Evolutionary conservation across 2,888 invertebrate species (phyloP).

Genomic region (Nemurella pictetii): DNA sequence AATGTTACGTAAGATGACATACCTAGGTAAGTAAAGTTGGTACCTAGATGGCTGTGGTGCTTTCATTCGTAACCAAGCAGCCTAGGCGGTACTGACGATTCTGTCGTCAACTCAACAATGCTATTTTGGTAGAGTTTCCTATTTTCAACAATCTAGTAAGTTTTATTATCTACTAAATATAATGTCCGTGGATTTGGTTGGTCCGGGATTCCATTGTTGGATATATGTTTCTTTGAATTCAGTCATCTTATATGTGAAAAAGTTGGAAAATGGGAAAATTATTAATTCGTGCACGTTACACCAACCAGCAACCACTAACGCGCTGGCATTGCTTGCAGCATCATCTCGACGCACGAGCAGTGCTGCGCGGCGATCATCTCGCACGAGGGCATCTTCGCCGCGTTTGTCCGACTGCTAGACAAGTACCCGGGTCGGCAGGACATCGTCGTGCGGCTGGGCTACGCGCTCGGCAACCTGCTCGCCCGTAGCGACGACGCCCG

Average conservation of each 20-base stretch:
- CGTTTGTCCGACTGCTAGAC: slow-evolving; percentile 64
- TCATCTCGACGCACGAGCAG: slow-evolving; percentile 73
- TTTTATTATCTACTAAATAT: no score
- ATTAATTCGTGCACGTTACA: not conserved
- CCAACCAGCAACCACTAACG: not conserved
- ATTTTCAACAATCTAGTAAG: no score
- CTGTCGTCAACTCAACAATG: no score
- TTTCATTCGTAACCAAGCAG: no score
- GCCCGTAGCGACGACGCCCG: slow-evolving; percentile 75
- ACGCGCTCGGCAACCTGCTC: slow-evolving; percentile 83
- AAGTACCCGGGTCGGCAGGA: slow-evolving; percentile 71
- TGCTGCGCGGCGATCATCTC: slow-evolving; percentile 72
- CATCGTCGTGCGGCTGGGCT: slow-evolving; percentile 75
- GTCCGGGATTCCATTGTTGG: no score
- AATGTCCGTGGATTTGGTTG: no score
- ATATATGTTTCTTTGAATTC: no score
- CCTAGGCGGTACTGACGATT: no score
- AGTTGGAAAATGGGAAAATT: not conserved
- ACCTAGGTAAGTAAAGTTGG: no score
- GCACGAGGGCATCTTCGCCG: slow-evolving; percentile 58
- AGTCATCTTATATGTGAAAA: slow-evolving; percentile 4
- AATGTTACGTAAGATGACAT: no score
- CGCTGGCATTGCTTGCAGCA: slow-evolving; percentile 59
- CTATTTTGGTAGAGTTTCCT: no score
- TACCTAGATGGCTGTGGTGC: no score